Conservation (phyloP, 2,797 vertebrate genomes). For the Clamator glandarius region DNA sequence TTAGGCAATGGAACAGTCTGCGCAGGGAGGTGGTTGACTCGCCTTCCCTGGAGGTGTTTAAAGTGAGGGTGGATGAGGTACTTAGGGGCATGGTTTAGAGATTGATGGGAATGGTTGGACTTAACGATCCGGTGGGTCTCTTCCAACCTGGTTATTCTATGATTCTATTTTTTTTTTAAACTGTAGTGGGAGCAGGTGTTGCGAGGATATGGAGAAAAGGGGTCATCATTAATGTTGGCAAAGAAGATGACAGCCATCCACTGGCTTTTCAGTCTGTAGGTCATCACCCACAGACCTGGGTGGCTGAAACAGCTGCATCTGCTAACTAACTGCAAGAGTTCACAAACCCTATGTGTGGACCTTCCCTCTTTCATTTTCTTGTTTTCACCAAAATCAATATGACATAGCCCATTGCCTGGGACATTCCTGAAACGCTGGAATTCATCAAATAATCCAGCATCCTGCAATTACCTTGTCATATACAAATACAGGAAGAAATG, state of each 20-base stretch:
- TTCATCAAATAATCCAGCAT: background rate
- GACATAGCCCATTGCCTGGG: background rate
- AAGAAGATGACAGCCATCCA: background rate
- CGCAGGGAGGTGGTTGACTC: too few relatives aligned
- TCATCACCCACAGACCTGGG: background rate
- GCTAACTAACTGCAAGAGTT: background rate
- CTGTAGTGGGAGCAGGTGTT: background rate
- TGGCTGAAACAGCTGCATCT: background rate
- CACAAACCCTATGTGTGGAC: background rate
- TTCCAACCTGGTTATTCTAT: too few relatives aligned
- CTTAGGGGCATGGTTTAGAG: too few relatives aligned
- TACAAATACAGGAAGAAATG: background rate
- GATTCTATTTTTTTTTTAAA: too few relatives aligned
- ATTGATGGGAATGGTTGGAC: too few relatives aligned
- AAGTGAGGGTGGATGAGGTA: too few relatives aligned
- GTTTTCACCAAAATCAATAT: background rate
- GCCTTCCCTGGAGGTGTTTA: too few relatives aligned
- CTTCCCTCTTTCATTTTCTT: background rate
- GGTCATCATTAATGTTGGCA: background rate
- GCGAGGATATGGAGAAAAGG: background rate
- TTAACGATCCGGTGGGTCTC: too few relatives aligned
- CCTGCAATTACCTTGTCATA: background rate
- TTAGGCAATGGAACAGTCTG: too few relatives aligned
- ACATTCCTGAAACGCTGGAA: background rate
- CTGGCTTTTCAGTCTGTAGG: background rate